Evolutionary conservation across 2,888 invertebrate genomes (phyloP).

Genomic region (Orchestes rusci): DNA sequence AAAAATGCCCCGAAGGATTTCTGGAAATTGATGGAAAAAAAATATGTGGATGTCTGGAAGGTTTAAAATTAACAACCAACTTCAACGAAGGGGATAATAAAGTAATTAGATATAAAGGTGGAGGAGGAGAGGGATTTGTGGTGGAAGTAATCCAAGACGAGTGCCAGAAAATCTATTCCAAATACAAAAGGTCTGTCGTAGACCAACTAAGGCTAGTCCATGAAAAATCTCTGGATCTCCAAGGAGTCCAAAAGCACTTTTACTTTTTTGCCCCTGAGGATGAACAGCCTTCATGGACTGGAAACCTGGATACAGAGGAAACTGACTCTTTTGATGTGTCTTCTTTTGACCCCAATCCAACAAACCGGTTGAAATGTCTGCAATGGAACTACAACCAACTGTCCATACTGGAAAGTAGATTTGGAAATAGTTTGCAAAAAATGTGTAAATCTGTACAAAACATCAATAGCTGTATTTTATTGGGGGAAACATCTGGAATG

Average conservation of each 20-base stretch:
- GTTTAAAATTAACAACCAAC: slow-evolving; percentile 38
- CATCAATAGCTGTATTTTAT: slow-evolving; percentile 34
- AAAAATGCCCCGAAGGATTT: slow-evolving; percentile 44
- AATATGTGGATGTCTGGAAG: slow-evolving; percentile 52
- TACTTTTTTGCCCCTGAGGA: slow-evolving; percentile 36
- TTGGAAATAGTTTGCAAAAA: slow-evolving; percentile 23
- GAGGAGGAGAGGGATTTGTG: slow-evolving; percentile 46
- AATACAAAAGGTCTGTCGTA: slow-evolving; percentile 25
- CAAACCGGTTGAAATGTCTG: slow-evolving; percentile 26
- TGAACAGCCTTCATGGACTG: slow-evolving; percentile 14
- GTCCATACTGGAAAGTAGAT: slow-evolving; percentile 20
- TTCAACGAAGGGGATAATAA: slow-evolving; percentile 42
- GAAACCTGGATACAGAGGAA: slow-evolving; percentile 33
- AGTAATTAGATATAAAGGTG: slow-evolving; percentile 41
- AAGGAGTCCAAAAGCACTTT: slow-evolving; percentile 33
- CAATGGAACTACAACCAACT: slow-evolving; percentile 32
- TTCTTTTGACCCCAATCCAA: slow-evolving; percentile 7
- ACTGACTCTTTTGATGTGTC: slow-evolving; percentile 16
- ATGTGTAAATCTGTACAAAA: slow-evolving; percentile 18
- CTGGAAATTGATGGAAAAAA: slow-evolving; percentile 51
- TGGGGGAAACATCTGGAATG: slow-evolving; percentile 38
- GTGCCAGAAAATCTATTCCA: slow-evolving; percentile 41
- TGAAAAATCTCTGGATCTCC: slow-evolving; percentile 21
- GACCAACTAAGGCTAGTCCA: slow-evolving; percentile 30
- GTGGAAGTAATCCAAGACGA: slow-evolving; percentile 52